Evolutionary conservation across 2,113 vertebrate genomes (phyloP), one percentile per base, ranked within the genome.

Genomic region (Heloderma charlesbogerti): DNA sequence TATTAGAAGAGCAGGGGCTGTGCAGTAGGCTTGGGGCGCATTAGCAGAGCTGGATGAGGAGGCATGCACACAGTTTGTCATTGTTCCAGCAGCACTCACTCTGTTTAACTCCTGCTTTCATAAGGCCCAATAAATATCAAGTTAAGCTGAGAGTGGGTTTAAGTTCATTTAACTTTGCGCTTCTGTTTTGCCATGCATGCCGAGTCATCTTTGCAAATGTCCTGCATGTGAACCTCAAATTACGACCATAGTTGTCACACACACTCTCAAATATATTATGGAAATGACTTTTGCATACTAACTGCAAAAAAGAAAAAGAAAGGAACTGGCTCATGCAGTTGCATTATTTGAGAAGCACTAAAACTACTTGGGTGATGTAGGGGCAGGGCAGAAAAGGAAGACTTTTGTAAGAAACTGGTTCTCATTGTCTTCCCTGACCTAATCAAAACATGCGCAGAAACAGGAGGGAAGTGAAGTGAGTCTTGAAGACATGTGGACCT

Each of bases 91-190:
- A 29, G 91, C 95, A 90, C 86, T 80, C 92, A 92, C 87, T 95
- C 90, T 81, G 77, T 89, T 86, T 80, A 81, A 87, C 79, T 88
- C 89, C 89, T 80, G 82, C 6, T 29, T 96, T 95, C 89, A 94
- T 22, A 89, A 91, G 16, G 43, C 92, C 83, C 92, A 88, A 95
- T 95, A 95, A 96, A 96, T 95, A 93, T 88, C 95, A 93, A 94
- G 92, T 94, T 96, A 95, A 96, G 94, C 93, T 51, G 31, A 94
- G 94, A 94, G 95, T 60, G 93, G 94, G 94, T 90, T 92, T 0
- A 74, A 0, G 57, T 90, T 92, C 92, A 95, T 92, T 95, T 94
- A 60, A 31, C 91, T 25, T 91, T 94, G 74, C 79, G 45, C 91
- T 89, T 93, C 93, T 82, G 84, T 60, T 92, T 79, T 95, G 93